Evolutionary conservation across 1,140 invertebrate genomes (phyloP), one percentile per base, ranked within the genome.

Genomic region (Drosophila arizonae): DNA sequence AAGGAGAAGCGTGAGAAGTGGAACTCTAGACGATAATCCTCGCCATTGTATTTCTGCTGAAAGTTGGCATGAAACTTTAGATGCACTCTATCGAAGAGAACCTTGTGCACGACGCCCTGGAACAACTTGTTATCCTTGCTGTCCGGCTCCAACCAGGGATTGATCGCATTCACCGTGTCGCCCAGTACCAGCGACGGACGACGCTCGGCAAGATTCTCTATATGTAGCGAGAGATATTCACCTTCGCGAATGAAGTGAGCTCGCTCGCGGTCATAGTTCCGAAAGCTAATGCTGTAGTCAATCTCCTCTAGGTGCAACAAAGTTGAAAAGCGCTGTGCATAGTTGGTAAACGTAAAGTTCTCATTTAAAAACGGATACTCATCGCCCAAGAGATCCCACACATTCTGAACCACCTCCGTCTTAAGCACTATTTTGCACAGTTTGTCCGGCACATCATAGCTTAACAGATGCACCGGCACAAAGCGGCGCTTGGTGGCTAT

Each of bases 261-360:
- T 70, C 94, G 93, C 43, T 94, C 91, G 72, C 95, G 94, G 90
- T 96, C 95, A 91, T 95, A 97, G 66, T 93, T 93, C 71, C 94
- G 93, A 62, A 97, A 94, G 60, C 93, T 92, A 15, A 95, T 91
- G 26, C 93, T 93, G 69, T 93, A 92, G 80, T 93, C 92, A 45
- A 95, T 94, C 93, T 98, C 97, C 91, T 98, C 97, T 41, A 98
- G 92, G 90, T 95, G 95, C 2, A 98, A 80, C 26, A 98, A 92
- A 17, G 93, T 90, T 58, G 95, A 94, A 91, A 97, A 97, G 79
- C 93, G 93, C 24, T 94, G 92, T 67, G 81, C 92, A 77, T 96
- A 96, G 80, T 94, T 95, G 5, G 81, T 56, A 6, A 93, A 91
- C 36, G 74, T 92, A 5, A 96, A 91, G 13, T 87, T 76, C 41